These are phyloP conservation scores for Hetaerina americana DNA, from an alignment of 1,140 invertebrate genomes.

Conservation along the genomic window DNA sequence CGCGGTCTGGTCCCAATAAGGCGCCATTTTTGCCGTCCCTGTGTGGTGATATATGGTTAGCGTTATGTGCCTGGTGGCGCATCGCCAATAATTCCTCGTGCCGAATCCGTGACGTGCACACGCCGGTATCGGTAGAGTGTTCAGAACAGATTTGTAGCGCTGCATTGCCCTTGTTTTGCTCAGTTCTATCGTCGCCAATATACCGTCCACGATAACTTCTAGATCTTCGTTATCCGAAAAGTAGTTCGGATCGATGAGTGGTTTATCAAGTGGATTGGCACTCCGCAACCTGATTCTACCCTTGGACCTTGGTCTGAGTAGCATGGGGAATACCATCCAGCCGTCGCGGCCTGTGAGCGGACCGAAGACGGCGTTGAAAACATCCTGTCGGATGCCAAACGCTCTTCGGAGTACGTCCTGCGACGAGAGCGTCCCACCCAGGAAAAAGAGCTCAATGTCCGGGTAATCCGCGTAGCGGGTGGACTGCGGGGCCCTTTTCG, in stretches of 20 bases:
- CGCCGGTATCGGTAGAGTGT: conserved; percentile 40
- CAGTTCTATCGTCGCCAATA: conserved; percentile 46
- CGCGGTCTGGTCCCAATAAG: conserved; percentile 41
- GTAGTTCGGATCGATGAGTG: conserved; percentile 61
- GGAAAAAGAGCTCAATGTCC: conserved; percentile 42
- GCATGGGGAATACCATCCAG: conserved; percentile 52
- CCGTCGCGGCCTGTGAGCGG: conserved; percentile 42
- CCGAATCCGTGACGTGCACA: conserved; percentile 38
- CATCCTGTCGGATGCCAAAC: conserved; percentile 37
- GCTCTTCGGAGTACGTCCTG: background rate
- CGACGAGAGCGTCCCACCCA: background rate
- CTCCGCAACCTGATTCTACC: conserved; percentile 50
- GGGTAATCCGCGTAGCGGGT: conserved; percentile 32
- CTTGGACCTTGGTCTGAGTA: conserved; percentile 57
- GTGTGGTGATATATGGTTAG: conserved; percentile 51
- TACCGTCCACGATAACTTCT: conserved; percentile 48
- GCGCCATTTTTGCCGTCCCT: conserved; percentile 65
- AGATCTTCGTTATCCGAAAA: conserved; percentile 49
- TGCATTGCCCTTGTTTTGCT: conserved; percentile 43
- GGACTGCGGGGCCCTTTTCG: conserved; percentile 28
- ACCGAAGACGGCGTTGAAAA: conserved; percentile 41
- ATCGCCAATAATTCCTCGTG: conserved; percentile 57
- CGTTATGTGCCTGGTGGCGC: conserved; percentile 47
- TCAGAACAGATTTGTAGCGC: conserved; percentile 24
- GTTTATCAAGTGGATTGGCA: conserved; percentile 57